A percentile compares a stretch with the other conserved stretches of the same genome.
These are phyloP conservation scores for Chiloscyllium punctatum DNA, from an alignment of 2,797 vertebrate species.

Conservation along the genomic window DNA sequence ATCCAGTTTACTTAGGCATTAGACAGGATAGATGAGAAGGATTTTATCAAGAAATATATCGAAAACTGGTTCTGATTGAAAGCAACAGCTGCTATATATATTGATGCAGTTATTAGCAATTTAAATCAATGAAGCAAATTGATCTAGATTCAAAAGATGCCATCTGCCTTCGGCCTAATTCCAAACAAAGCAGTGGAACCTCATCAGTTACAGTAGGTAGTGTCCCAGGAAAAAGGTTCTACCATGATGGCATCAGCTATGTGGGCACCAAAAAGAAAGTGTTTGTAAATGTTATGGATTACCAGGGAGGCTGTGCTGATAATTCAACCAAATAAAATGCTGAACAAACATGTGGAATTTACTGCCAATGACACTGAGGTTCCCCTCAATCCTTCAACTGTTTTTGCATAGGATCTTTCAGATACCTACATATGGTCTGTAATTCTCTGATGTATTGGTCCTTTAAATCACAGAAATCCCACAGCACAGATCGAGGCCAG, in stretches of 20 bases:
- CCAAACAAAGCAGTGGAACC: not conserved
- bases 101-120: slow-evolving; percentile 2
- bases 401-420: not conserved
- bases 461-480: not conserved
- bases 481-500: too few species aligned
- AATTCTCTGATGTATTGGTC: not conserved
- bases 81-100: not conserved
- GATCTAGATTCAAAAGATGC: not conserved
- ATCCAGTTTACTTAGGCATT: not conserved
- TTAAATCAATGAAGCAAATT: slow-evolving; percentile 16
- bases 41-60: not conserved
- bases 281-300: not conserved
- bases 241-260: not conserved
- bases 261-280: not conserved
- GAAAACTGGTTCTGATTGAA: not conserved
- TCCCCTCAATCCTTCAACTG: not conserved
- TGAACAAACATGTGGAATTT: not conserved
- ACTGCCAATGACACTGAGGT: not conserved
- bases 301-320: not conserved
- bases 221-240: not conserved
- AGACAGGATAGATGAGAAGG: not conserved
- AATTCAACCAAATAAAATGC: not conserved
- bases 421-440: not conserved
- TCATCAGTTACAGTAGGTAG: not conserved
- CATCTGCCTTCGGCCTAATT: not conserved